These are phyloP conservation scores for Pseudorhombus dupliciocellatus DNA, from an alignment of 2,113 vertebrate species.

Conservation along the genomic window DNA sequence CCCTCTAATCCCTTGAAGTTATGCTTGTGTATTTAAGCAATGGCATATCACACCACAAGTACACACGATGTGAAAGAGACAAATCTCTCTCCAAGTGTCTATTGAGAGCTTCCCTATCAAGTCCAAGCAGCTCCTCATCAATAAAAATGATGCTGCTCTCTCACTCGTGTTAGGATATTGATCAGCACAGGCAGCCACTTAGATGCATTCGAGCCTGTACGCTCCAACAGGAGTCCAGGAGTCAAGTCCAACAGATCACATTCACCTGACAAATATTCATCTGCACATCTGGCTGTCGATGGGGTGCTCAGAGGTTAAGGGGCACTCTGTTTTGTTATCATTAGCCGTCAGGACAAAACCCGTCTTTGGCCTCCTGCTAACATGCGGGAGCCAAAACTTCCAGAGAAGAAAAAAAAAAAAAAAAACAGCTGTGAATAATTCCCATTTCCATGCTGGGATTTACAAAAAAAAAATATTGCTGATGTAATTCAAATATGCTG, in stretches of 20 bases:
- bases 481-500: conserved; percentile 37
- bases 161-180: conserved; percentile 61
- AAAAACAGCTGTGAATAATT: conserved; percentile 71
- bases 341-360: conserved; percentile 69
- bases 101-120: conserved; percentile 53
- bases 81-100: conserved; percentile 41
- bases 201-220: conserved; percentile 26
- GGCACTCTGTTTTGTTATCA: conserved; percentile 66
- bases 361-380: conserved; percentile 57
- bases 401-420: conserved; percentile 10
- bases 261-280: conserved; percentile 68
- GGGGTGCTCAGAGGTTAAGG: conserved; percentile 40
- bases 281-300: conserved; percentile 57
- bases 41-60: conserved; percentile 36
- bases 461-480: conserved; percentile 24
- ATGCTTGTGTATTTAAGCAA: conserved; percentile 54
- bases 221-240: conserved; percentile 22
- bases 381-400: conserved; percentile 56
- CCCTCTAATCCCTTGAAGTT: conserved; percentile 58
- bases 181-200: conserved; percentile 50
- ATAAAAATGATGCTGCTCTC: conserved; percentile 59
- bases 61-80: conserved; percentile 49
- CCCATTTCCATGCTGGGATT: conserved; percentile 59
- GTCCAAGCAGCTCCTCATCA: conserved; percentile 50
- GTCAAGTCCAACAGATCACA: conserved; percentile 51